Evolutionary conservation across 2,888 invertebrate species (phyloP).

Genomic region (Blastobasis adustella): DNA sequence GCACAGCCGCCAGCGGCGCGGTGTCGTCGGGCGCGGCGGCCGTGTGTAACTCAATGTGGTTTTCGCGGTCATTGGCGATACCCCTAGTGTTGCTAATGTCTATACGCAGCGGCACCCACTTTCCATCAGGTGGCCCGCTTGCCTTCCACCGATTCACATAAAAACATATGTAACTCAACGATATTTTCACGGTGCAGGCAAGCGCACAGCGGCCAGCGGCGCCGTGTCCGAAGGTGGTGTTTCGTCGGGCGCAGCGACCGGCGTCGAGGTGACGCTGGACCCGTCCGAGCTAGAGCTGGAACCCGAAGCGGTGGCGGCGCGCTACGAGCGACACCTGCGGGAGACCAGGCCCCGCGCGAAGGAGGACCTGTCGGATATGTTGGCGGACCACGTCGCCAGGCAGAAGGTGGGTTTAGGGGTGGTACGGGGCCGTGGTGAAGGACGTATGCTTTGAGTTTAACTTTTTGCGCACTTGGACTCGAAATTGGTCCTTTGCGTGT

Average conservation of each 20-base stretch:
- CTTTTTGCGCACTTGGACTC: no score
- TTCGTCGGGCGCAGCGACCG: constrained; percentile 66
- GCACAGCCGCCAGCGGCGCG: no score
- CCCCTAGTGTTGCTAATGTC: no score
- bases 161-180: background rate
- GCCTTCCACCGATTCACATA: background rate
- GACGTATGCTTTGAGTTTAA: no score
- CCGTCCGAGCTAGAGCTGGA: constrained; percentile 98
- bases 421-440: no score
- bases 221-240: constrained; percentile 23
- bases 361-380: constrained; percentile 98
- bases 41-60: background rate
- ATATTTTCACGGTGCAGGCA: constrained; percentile 25
- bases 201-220: constrained; percentile 31
- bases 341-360: constrained; percentile 92
- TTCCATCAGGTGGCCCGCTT: no score
- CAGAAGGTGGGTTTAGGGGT: constrained; percentile 81
- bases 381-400: constrained; percentile 97
- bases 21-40: no score
- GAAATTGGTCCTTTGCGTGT: no score
- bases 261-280: constrained; percentile 96
- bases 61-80: background rate
- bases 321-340: constrained; percentile 96
- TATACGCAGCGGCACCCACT: no score
- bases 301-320: constrained; percentile 94